Evolutionary conservation across 37 sponge, comb jelly and placozoan genomes (phyloP).

Genomic region (Chondrosia reniformis): DNA sequence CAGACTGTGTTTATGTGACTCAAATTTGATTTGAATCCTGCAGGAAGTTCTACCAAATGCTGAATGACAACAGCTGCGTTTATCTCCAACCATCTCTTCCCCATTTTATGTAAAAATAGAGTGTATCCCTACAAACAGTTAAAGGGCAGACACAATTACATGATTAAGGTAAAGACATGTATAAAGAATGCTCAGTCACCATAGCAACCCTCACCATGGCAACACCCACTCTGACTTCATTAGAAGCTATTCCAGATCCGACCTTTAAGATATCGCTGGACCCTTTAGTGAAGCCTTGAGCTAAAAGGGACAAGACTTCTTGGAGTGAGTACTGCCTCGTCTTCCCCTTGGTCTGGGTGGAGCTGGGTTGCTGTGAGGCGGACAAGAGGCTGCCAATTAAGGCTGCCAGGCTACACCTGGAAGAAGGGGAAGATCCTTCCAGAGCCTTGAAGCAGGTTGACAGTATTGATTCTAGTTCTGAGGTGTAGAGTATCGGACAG

Average conservation of each 20-base stretch:
- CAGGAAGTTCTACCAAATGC: slow-evolving; percentile 76
- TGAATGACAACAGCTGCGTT: slow-evolving; percentile 60
- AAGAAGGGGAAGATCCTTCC: slow-evolving; percentile 82
- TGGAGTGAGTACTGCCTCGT: slow-evolving; percentile 56
- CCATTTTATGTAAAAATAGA: slow-evolving; percentile 86
- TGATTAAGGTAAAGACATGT: neutral
- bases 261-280: slow-evolving; percentile 68
- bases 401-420: slow-evolving; percentile 69
- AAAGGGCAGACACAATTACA: neutral
- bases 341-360: slow-evolving; percentile 46
- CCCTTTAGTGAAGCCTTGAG: slow-evolving; percentile 78
- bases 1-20: slow-evolving; percentile 92
- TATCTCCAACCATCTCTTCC: slow-evolving; percentile 82
- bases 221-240: slow-evolving; percentile 85
- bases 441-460: slow-evolving; percentile 67
- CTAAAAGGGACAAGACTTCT: slow-evolving; percentile 67
- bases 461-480: slow-evolving; percentile 76
- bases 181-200: neutral
- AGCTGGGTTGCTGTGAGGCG: slow-evolving; percentile 60
- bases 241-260: slow-evolving; percentile 34
- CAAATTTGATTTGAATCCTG: slow-evolving; percentile 71
- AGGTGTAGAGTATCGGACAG: slow-evolving; percentile 60
- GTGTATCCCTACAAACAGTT: slow-evolving; percentile 80
- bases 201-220: no score
- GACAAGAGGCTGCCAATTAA: slow-evolving; percentile 75